Evolutionary conservation across 2,888 invertebrate genomes (phyloP), one percentile per base, ranked within the genome.

Genomic region (Perdita meconis): DNA sequence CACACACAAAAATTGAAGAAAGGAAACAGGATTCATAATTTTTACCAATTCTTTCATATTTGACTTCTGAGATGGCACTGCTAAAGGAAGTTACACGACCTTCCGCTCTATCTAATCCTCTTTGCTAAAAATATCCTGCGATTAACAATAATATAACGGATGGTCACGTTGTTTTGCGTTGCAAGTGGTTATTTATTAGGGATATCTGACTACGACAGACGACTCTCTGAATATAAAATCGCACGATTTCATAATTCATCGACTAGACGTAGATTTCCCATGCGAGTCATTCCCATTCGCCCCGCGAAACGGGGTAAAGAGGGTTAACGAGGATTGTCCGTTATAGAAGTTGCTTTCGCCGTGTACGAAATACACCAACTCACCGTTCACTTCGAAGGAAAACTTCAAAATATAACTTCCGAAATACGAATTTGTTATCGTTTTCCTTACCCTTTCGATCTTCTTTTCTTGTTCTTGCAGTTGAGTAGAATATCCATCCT

Each of bases 201-300:
- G 22, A 47, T 19, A 36, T 22, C 24, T 22, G 59, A 16, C 51
- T 53, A 59, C 70, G 69, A 59, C 57, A 60, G 24, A 26, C 73
- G 57, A 63, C n/a, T 56, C 60, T 50, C 60, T 82, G 82, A 84
- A 84, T 76, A 78, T 82, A 72, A 61, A 78, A 82, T 76, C 70
- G 71, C 56, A 74, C 67, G 71, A 68, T 86, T 85, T 78, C 74
- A 82, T 82, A 78, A 85, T 80, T 84, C 70, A 78, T 22, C 40
- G 80, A 80, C 82, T 80, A 85, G 80, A 74, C 68, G 44, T 24
- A 69, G 53, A 85, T 85, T 85, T 83, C 79, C 79, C 81, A 19
- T 19, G 80, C 56, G 85, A 67, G 76, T 72, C 70, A 59, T 84
- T 73, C 71, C 60, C 53, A 53, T 64, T 80, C 67, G 63, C 64